These are phyloP conservation scores for Ciconia stormi DNA, from an alignment of 2,113 vertebrate species.

Conservation along the genomic window DNA sequence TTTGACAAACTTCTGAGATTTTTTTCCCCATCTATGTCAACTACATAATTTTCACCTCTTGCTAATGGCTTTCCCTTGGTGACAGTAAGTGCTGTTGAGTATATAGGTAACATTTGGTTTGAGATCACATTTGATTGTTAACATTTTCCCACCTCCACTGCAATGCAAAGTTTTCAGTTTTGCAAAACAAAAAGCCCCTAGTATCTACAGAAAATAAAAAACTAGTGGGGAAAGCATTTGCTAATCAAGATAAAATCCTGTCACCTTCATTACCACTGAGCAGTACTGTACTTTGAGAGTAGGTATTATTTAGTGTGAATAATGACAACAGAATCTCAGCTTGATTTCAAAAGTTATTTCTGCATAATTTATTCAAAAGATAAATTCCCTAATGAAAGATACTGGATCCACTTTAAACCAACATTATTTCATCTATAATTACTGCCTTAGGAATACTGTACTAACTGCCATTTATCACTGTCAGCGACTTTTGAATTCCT, in stretches of 20 bases:
- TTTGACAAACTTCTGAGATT: background rate
- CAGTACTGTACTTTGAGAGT: background rate
- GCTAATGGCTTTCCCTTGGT: conserved; percentile 3
- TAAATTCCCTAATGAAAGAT: conserved; percentile 47
- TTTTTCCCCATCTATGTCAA: background rate
- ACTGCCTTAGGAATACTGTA: conserved; percentile 6
- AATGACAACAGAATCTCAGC: conserved; percentile 30
- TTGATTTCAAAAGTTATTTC: conserved; percentile 43
- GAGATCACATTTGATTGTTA: background rate
- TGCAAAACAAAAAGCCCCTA: background rate
- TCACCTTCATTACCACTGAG: background rate
- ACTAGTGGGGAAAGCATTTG: background rate
- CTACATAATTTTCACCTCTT: conserved; percentile 9
- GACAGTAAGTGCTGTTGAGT: conserved; percentile 27
- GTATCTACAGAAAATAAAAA: background rate
- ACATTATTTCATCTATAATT: conserved; percentile 46
- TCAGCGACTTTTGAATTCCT: conserved; percentile 3
- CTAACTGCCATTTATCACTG: conserved; percentile 52
- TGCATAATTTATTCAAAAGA: conserved; percentile 49
- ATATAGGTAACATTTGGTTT: background rate
- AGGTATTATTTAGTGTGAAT: conserved; percentile 33
- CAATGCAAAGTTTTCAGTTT: background rate
- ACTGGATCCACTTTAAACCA: conserved; percentile 49
- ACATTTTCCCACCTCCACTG: background rate
- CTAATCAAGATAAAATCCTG: background rate